phyloP scores from a whole-genome alignment of 2,797 vertebrate genomes.

The Anguilla megastoma region DNA sequence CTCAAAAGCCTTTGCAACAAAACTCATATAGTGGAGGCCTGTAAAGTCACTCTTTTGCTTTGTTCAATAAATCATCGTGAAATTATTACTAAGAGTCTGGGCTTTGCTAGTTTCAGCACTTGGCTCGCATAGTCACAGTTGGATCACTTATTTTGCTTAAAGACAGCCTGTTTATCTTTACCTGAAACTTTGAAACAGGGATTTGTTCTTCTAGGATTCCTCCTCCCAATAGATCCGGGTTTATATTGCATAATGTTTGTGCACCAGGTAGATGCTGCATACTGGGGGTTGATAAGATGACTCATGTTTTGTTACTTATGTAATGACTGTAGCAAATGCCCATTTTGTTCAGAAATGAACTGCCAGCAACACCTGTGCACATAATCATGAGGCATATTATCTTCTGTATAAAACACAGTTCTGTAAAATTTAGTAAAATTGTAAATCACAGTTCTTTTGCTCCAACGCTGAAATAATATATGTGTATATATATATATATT shows the following conservation, averaged over 20 bases:
- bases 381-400: too few relatives aligned
- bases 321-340: neutral
- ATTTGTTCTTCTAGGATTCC: neutral
- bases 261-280: neutral
- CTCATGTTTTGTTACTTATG: neutral
- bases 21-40: neutral
- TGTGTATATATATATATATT: too few relatives aligned
- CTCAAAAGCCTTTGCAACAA: constrained; percentile 20
- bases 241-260: neutral
- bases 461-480: too few relatives aligned
- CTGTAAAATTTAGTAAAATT: too few relatives aligned
- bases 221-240: neutral
- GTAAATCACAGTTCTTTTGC: too few relatives aligned
- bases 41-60: neutral
- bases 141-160: neutral
- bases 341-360: too few relatives aligned
- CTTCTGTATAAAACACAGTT: too few relatives aligned
- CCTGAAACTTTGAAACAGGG: neutral
- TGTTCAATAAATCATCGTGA: neutral
- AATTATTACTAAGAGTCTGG: neutral
- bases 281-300: neutral
- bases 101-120: neutral
- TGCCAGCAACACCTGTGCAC: too few relatives aligned
- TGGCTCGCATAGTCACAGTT: neutral
- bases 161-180: neutral